phyloP scores from a whole-genome alignment of 2,113 vertebrate genomes.

The Oncorhynchus mykiss region DNA sequence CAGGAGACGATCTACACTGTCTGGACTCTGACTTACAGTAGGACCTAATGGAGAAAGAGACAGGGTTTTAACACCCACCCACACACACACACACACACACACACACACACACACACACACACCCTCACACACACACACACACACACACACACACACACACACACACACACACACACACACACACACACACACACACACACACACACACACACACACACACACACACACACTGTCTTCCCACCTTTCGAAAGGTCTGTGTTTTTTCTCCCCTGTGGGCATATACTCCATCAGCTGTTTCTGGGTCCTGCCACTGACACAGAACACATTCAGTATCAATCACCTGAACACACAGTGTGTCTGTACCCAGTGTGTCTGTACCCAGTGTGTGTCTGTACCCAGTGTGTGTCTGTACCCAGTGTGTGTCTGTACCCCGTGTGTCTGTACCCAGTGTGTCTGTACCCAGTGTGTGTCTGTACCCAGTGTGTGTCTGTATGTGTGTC shows the following conservation, averaged over 20 bases:
- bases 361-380: not conserved
- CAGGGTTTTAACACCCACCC: not conserved
- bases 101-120: not conserved
- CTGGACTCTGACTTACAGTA: constrained; percentile 62
- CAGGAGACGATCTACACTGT: constrained; percentile 89
- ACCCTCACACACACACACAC: not conserved
- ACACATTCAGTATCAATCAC: not conserved
- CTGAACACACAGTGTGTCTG: not conserved
- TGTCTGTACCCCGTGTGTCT: no score
- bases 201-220: not conserved
- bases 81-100: not conserved
- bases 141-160: not conserved
- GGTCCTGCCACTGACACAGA: constrained; percentile 82
- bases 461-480: no score
- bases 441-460: no score
- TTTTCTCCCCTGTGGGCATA: constrained; percentile 75
- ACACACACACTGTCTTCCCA: not conserved
- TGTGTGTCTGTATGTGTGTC: no score
- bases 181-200: not conserved
- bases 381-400: no score
- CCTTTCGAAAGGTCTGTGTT: constrained; percentile 72
- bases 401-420: no score
- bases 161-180: not conserved
- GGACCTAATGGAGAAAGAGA: constrained; percentile 69
- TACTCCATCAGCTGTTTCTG: constrained; percentile 89